Evolutionary conservation across 1,140 invertebrate genomes (phyloP).

Genomic region (Penaeus chinensis): DNA sequence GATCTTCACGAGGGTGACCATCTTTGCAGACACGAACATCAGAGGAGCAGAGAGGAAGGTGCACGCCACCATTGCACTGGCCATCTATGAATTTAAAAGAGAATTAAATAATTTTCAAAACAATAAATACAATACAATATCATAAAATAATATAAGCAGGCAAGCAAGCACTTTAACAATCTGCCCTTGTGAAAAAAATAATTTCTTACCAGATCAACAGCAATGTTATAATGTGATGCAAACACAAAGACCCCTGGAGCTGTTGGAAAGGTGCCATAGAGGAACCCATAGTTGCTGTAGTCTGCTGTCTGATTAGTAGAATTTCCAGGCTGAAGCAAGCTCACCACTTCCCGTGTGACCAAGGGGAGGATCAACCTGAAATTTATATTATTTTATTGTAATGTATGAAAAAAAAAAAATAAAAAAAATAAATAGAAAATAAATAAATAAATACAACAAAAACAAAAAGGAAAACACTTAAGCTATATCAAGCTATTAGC

Average conservation of each 20-base stretch:
- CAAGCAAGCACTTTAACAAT: no score
- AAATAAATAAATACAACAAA: not conserved
- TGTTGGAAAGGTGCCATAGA: slow-evolving; percentile 95
- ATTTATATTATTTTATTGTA: no score
- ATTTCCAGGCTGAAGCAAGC: slow-evolving; percentile 75
- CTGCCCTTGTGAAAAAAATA: not conserved
- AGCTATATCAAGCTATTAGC: not conserved
- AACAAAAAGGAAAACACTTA: not conserved
- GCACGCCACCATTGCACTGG: slow-evolving; percentile 91
- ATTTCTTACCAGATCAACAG: slow-evolving; percentile 78
- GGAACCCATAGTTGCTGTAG: slow-evolving; percentile 91
- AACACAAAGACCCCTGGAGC: slow-evolving; percentile 96
- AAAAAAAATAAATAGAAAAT: not conserved
- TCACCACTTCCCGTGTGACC: slow-evolving; percentile 86
- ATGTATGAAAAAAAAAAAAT: not conserved
- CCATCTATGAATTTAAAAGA: slow-evolving; percentile 75
- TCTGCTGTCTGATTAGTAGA: slow-evolving; percentile 81
- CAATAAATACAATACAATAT: no score
- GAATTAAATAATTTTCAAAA: not conserved
- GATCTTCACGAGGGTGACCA: slow-evolving; percentile 81
- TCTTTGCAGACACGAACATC: slow-evolving; percentile 94
- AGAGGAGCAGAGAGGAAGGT: slow-evolving; percentile 93
- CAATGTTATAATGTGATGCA: slow-evolving; percentile 86
- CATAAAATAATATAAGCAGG: no score
- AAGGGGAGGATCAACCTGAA: slow-evolving; percentile 85